phyloP scores from a whole-genome alignment of 2,888 invertebrate species.

The Drosophila borealis region DNA sequence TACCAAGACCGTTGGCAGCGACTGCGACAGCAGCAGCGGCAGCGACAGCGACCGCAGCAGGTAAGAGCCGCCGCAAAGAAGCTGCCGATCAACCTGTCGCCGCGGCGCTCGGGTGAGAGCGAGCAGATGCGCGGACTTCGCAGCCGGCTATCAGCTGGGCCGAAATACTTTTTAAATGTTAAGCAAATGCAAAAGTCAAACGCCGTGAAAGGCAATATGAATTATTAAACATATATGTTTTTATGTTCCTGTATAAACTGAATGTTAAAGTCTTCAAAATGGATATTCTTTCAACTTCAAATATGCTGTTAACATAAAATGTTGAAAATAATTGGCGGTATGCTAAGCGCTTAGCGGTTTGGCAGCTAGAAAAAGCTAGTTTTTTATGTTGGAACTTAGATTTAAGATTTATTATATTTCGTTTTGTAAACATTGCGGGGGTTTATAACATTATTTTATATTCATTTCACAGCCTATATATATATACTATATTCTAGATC shows the following conservation, averaged over 20 bases:
- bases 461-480: too few relatives aligned
- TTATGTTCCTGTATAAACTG: not conserved
- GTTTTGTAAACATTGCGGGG: too few relatives aligned
- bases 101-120: slow-evolving; percentile 33
- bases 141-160: slow-evolving; percentile 29
- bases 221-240: too few relatives aligned
- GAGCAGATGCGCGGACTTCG: slow-evolving; percentile 35
- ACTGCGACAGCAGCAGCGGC: slow-evolving; percentile 22
- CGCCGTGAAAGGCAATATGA: not conserved
- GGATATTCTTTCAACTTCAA: not conserved
- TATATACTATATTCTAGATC: too few relatives aligned
- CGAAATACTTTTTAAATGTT: slow-evolving; percentile 3
- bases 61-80: slow-evolving; percentile 54
- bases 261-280: not conserved
- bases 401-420: too few relatives aligned
- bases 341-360: not conserved
- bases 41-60: slow-evolving; percentile 16
- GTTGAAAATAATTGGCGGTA: slow-evolving; percentile 18
- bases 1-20: slow-evolving; percentile 62
- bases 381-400: not conserved
- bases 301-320: slow-evolving; percentile 28
- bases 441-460: too few relatives aligned
- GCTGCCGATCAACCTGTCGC: slow-evolving; percentile 64
- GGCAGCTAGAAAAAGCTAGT: not conserved
- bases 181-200: not conserved